Conservation (phyloP, 2,113 vertebrate species). For the Percopsis transmontana region DNA sequence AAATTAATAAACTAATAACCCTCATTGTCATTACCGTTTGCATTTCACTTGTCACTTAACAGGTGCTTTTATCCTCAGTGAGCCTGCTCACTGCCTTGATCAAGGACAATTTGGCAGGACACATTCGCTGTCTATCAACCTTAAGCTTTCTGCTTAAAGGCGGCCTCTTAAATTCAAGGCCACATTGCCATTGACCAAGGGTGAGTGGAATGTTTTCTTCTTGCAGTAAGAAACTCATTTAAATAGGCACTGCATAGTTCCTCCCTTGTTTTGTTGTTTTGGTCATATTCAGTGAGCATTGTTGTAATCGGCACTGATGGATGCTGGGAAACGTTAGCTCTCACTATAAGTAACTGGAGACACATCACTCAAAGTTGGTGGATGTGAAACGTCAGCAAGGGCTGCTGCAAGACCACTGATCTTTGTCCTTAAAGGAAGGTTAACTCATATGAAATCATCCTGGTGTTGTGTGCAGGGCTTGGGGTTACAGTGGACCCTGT, state of each 20-base stretch:
- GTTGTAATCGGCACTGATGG: conserved; percentile 14
- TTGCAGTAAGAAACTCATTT: too few species aligned
- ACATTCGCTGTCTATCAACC: too few species aligned
- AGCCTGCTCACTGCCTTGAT: too few species aligned
- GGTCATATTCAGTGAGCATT: conserved; percentile 8
- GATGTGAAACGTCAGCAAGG: conserved; percentile 39
- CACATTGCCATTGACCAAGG: too few species aligned
- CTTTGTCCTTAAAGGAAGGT: conserved; percentile 52
- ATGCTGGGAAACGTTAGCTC: conserved; percentile 1
- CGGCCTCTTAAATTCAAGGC: conserved; percentile 8
- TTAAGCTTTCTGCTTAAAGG: too few species aligned
- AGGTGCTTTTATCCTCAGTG: too few species aligned
- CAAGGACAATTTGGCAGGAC: too few species aligned
- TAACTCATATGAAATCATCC: conserved; percentile 54
- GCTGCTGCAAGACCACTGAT: conserved; percentile 44
- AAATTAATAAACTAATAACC: too few species aligned
- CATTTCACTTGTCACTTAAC: too few species aligned
- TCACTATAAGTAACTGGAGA: conserved; percentile 34
- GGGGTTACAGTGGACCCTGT: conserved; percentile 54
- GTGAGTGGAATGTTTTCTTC: too few species aligned
- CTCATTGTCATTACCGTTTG: too few species aligned
- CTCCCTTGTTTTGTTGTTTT: background rate
- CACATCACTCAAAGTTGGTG: conserved; percentile 40
- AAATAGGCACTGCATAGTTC: background rate
- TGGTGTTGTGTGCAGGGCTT: conserved; percentile 49